A percentile compares a stretch with the other conserved stretches of the same genome.
Evolutionary conservation across 2,113 vertebrate genomes (phyloP).

Genomic region (Gnathonemus echidnorhynchus): DNA sequence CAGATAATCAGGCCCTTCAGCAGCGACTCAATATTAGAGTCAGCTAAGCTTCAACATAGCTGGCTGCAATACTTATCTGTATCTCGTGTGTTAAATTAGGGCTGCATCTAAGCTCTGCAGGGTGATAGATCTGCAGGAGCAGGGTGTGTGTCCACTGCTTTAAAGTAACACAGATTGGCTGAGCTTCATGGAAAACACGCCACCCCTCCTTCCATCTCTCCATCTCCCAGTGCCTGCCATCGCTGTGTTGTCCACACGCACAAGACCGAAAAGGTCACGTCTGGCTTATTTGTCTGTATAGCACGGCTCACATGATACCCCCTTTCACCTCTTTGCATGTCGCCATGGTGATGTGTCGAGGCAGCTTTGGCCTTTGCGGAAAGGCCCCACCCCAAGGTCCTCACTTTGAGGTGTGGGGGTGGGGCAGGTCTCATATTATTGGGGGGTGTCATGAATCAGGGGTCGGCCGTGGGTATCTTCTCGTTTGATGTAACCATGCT

Average conservation of each 20-base stretch:
- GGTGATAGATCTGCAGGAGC: too few species aligned
- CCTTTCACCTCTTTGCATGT: background rate
- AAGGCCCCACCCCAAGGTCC: background rate
- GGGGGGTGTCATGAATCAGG: background rate
- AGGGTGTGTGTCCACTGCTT: too few species aligned
- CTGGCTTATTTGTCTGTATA: background rate
- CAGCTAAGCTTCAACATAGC: too few species aligned
- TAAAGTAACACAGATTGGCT: background rate
- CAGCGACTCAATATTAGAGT: too few species aligned
- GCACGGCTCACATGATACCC: background rate
- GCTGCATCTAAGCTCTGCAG: too few species aligned
- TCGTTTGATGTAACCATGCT: background rate
- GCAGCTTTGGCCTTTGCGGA: background rate
- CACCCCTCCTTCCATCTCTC: background rate
- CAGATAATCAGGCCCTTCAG: too few species aligned
- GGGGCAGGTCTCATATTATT: background rate
- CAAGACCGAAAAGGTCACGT: background rate
- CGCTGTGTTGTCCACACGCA: background rate
- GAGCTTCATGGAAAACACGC: background rate
- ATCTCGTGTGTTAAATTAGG: too few species aligned
- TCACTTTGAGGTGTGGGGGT: background rate
- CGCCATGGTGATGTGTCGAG: background rate
- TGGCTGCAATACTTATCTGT: too few species aligned
- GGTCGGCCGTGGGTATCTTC: background rate
- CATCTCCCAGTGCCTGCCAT: background rate